Conservation (phyloP, 2,888 invertebrate species). For the Cryptocheilus praepositus region DNA sequence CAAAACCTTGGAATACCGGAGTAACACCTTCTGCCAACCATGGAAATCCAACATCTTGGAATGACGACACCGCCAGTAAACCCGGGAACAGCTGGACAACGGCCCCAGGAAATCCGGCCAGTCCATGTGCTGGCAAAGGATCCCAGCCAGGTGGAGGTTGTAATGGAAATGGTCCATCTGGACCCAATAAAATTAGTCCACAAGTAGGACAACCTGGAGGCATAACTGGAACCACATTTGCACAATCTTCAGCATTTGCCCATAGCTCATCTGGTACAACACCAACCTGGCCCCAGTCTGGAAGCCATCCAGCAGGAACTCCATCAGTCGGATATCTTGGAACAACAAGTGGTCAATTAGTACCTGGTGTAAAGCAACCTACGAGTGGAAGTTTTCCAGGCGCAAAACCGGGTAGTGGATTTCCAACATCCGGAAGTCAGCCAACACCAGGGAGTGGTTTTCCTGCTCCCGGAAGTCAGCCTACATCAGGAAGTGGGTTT, state of each 20-base stretch:
- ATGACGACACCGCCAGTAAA: neutral
- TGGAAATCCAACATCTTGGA: neutral
- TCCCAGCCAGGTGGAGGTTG: neutral
- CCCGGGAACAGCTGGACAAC: neutral
- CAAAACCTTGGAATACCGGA: neutral
- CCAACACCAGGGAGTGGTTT: neutral
- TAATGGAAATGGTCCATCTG: neutral
- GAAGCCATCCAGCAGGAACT: neutral
- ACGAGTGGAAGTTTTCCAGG: no score
- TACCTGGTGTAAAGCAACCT: no score
- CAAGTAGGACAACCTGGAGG: neutral
- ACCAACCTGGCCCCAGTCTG: neutral
- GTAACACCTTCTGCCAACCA: neutral
- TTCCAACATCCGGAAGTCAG: neutral
- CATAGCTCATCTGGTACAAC: no score
- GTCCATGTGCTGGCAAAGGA: neutral
- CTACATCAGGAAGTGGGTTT: constrained; percentile 17
- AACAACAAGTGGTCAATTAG: no score
- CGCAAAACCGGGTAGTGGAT: neutral
- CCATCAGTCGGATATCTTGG: no score
- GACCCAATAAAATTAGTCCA: neutral
- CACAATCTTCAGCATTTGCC: no score
- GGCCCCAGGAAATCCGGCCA: neutral
- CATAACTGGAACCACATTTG: neutral
- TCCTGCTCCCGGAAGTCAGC: neutral